phyloP scores from a whole-genome alignment of 2,113 vertebrate genomes.

The Carlito syrichta region DNA sequence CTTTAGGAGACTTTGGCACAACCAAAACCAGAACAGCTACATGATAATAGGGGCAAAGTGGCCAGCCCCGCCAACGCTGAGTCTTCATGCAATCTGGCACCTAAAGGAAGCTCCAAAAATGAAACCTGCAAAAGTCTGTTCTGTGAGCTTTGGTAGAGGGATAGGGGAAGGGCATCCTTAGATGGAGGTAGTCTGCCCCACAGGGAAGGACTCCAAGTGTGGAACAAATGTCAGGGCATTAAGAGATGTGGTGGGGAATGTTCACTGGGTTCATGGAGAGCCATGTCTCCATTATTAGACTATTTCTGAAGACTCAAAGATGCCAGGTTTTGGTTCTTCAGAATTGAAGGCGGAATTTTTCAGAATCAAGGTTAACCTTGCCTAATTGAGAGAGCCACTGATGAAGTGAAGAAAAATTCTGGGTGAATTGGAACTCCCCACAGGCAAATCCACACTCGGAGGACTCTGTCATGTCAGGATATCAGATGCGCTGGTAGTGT shows the following conservation, averaged over 20 bases:
- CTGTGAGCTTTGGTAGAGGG: not conserved
- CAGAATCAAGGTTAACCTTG: not conserved
- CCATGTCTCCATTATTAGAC: not conserved
- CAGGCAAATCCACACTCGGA: not conserved
- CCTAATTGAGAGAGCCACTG: not conserved
- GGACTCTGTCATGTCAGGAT: not conserved
- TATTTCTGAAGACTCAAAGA: not conserved
- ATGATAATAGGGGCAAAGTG: not conserved
- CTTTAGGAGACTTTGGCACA: not conserved
- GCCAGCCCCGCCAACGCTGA: accelerated
- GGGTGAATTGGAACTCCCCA: not conserved
- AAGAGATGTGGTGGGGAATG: not conserved
- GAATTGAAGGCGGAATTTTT: not conserved
- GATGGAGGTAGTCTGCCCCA: not conserved
- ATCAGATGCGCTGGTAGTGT: not conserved
- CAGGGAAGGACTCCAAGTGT: not conserved
- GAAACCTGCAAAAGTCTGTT: not conserved
- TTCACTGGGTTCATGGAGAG: not conserved
- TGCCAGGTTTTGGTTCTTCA: not conserved
- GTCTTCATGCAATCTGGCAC: not conserved
- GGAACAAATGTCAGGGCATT: not conserved
- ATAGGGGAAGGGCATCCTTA: too few relatives aligned
- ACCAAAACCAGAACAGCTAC: not conserved
- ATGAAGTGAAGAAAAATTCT: not conserved
- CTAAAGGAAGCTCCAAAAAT: not conserved